Evolutionary conservation across 2,113 vertebrate genomes (phyloP).

Genomic region (Caracal caracal): DNA sequence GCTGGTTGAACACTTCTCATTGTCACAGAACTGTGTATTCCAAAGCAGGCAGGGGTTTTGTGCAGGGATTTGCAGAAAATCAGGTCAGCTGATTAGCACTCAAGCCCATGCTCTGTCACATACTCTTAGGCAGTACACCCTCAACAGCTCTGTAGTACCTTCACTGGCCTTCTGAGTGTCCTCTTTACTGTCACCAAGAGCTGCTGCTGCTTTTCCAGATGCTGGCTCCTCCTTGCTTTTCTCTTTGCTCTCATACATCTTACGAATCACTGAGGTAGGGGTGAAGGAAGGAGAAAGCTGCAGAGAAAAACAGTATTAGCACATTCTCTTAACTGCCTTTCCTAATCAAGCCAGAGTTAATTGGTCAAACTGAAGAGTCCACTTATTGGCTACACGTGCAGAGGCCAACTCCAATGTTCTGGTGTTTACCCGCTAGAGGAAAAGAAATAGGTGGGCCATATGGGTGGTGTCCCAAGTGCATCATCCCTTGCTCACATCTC

Average conservation of each 20-base stretch:
- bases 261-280: slow-evolving; percentile 98
- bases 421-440: not conserved
- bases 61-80: not conserved
- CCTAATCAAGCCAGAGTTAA: not conserved
- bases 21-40: not conserved
- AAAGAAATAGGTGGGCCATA: not conserved
- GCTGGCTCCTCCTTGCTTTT: slow-evolving; percentile 93
- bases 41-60: not conserved
- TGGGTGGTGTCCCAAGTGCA: not conserved
- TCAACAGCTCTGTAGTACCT: slow-evolving; percentile 85
- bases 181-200: slow-evolving; percentile 88
- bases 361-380: not conserved
- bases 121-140: not conserved
- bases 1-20: not conserved
- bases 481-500: not conserved
- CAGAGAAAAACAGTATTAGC: slow-evolving; percentile 57
- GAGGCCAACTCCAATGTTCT: not conserved
- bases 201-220: slow-evolving; percentile 84
- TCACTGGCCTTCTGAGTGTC: slow-evolving; percentile 88
- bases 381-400: not conserved
- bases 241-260: slow-evolving; percentile 99
- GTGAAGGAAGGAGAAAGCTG: slow-evolving; percentile 98
- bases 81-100: not conserved
- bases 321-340: not conserved
- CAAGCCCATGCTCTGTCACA: not conserved